Conservation (phyloP, 1,140 invertebrate species). For the Hormaphis cornu region DNA sequence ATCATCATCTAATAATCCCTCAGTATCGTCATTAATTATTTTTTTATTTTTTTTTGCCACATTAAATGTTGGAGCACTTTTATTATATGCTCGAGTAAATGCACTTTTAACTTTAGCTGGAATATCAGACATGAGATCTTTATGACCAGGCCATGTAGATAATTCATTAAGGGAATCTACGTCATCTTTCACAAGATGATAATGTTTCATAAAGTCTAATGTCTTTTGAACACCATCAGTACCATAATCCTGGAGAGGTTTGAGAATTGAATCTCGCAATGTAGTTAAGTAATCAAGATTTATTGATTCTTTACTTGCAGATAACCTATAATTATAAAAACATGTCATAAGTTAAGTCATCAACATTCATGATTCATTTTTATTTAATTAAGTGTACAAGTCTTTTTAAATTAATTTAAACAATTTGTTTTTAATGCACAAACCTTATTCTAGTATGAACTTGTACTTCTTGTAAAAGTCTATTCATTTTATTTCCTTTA, state of each 20-base stretch:
- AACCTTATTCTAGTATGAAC: conserved; percentile 70
- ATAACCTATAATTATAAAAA: conserved; percentile 50
- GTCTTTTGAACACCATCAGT: conserved; percentile 62
- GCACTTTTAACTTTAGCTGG: conserved; percentile 85
- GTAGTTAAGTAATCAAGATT: conserved; percentile 73
- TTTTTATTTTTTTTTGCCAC: conserved; percentile 53
- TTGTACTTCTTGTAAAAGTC: conserved; percentile 73
- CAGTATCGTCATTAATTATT: conserved; percentile 47
- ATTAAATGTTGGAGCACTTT: conserved; percentile 59
- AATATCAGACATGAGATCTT: conserved; percentile 63
- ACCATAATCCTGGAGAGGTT: conserved; percentile 60
- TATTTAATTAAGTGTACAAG: not conserved
- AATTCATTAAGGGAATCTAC: conserved; percentile 78
- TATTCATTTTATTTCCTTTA: conserved; percentile 63
- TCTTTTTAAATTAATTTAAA: not conserved
- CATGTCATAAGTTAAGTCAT: not conserved
- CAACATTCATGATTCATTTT: not conserved
- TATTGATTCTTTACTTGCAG: conserved; percentile 64
- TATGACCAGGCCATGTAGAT: conserved; percentile 68
- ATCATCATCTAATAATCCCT: conserved; percentile 45
- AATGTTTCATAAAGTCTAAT: conserved; percentile 66
- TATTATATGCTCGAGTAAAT: conserved; percentile 86
- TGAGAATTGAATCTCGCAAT: conserved; percentile 59
- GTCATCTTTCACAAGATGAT: conserved; percentile 82
- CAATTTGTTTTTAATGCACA: conserved; percentile 31